Evolutionary conservation across 2,888 invertebrate species (phyloP).

Genomic region (Dendrolimus pini): DNA sequence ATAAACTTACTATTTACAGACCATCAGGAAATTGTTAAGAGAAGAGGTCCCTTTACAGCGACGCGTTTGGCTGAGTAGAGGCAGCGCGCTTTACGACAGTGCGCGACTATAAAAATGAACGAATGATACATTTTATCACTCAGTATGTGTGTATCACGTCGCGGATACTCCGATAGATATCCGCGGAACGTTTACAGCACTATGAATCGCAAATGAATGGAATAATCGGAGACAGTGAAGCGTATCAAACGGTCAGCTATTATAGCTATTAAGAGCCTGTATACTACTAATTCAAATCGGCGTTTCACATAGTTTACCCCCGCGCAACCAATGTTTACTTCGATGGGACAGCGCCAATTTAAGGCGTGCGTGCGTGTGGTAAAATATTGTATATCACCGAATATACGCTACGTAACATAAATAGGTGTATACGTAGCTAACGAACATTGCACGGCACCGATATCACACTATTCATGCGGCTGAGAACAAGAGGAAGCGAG

Average conservation of each 20-base stretch:
- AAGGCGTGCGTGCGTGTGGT: no score
- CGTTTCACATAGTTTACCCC: no score
- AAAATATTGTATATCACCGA: no score
- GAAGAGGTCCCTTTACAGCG: constrained; percentile 76
- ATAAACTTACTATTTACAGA: constrained; percentile 78
- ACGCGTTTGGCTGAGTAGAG: constrained; percentile 58
- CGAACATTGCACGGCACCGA: no score
- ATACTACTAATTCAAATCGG: no score
- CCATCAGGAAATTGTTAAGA: constrained; percentile 77
- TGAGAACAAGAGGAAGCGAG: no score
- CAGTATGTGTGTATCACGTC: constrained; percentile 43
- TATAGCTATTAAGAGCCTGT: neutral
- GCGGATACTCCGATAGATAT: constrained; percentile 8
- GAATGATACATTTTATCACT: constrained; percentile 62
- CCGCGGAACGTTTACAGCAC: neutral
- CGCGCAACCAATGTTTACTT: no score
- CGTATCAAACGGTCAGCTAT: neutral
- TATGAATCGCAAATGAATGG: neutral
- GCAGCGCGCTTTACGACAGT: constrained; percentile 70
- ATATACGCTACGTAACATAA: no score
- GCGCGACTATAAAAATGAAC: constrained; percentile 61
- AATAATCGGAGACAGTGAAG: neutral
- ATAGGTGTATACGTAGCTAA: no score
- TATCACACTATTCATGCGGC: no score
- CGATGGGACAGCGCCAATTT: no score